Percentiles rank a stretch among this genome's conserved stretches.
Evolutionary conservation across 92 coral and sea anemone species (phyloP).

Genomic region (Palythoa grandiflora): DNA sequence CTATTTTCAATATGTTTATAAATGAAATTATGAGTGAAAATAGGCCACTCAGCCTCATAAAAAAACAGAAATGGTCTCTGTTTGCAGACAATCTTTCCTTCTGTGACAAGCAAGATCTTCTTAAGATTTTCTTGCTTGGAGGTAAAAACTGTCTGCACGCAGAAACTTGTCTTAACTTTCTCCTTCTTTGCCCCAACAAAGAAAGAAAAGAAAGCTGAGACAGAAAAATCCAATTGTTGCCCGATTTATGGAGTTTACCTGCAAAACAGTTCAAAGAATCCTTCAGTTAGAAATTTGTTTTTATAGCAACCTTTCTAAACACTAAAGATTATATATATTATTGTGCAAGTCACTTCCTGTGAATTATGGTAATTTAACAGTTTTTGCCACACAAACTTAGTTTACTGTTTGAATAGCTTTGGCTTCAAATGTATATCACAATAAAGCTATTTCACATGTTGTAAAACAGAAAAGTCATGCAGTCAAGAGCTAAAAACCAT

Average conservation of each 20-base stretch:
- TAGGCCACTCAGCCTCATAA: too few species aligned
- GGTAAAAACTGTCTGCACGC: not conserved
- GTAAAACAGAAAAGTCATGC: too few species aligned
- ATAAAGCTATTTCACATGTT: too few species aligned
- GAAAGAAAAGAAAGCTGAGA: not conserved
- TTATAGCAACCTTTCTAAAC: not conserved
- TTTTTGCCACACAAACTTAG: not conserved
- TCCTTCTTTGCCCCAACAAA: not conserved
- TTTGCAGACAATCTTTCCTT: not conserved
- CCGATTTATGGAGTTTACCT: conserved; percentile 10
- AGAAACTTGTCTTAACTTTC: not conserved
- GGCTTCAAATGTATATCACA: not conserved
- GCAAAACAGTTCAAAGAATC: conserved; percentile 30
- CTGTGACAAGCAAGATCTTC: not conserved
- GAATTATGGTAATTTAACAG: not conserved
- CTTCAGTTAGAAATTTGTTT: conserved; percentile 5
- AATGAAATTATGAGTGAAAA: too few species aligned
- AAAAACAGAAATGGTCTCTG: not conserved
- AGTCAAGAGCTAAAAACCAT: too few species aligned
- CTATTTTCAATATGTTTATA: too few species aligned
- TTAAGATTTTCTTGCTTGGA: not conserved
- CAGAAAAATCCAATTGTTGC: not conserved
- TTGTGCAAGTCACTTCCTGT: too few species aligned
- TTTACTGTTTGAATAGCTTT: not conserved
- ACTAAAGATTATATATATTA: not conserved